Evolutionary conservation across 2,888 invertebrate genomes (phyloP), one percentile per base, ranked within the genome.

Genomic region (Lasioglossum vierecki): DNA sequence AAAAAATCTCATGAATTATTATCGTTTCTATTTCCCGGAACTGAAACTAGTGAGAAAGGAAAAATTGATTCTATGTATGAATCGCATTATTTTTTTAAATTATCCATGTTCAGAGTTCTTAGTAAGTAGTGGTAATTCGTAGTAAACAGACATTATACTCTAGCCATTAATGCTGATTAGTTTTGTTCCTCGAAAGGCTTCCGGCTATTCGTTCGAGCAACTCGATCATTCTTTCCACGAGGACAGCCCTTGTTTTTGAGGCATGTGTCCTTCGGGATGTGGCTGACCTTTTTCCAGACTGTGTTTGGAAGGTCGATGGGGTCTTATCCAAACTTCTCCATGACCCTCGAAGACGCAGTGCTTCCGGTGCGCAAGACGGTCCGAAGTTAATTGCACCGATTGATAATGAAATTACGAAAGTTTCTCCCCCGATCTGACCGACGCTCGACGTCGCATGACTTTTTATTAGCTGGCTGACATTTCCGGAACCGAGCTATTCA

Each of bases 401-500:
- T 84, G 89, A 92, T 93, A 93, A 94, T 92, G 91, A 93, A 93
- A 92, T 91, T 90, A 89, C 89, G 77, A 90, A 89, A 87, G 85
- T 87, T 71, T 68, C 70, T 18, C n/a, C 71, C 49, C 72, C 39
- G 53, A 30, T 89, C 82, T 79, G 84, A 87, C 87, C 88, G 90
- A 86, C 92, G 94, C 92, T 95, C 94, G 95, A 95, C 95, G 95
- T 95, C 93, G 95, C 95, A 94, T 95, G 95, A 94, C 95, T 95
- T 96, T 96, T 96, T 96, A 96, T 96, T 95, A 95, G 95, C 93
- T 93, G 93, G 91, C 94, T 96, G 96, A 96, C 96, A 96, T 96
- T 96, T 96, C 94, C 93, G 93, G 93, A 94, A 94, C 93, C 93
- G 89, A 88, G 84, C 74, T 39, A 85, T 85, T 84, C 80, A 46